phyloP scores from a whole-genome alignment of 1,140 invertebrate genomes.

The Neodiprion virginianus region DNA sequence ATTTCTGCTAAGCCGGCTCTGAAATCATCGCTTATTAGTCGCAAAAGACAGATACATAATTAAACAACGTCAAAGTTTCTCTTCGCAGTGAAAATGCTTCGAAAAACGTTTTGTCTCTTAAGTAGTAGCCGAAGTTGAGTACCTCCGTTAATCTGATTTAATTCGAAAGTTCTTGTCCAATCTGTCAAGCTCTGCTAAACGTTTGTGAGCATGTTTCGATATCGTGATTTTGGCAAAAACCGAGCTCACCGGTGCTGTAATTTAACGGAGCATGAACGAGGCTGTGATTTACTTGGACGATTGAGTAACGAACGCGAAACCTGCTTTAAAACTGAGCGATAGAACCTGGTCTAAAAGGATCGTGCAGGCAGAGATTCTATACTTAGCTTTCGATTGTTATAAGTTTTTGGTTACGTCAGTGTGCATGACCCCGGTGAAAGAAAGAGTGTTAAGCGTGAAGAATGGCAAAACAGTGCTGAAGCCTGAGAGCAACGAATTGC shows the following conservation, averaged over 20 bases:
- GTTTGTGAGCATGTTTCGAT: not conserved
- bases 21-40: too few species aligned
- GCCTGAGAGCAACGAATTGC: not conserved
- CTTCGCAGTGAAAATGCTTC: not conserved
- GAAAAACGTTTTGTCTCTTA: not conserved
- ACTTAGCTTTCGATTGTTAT: conserved; percentile 7
- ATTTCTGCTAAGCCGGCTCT: too few species aligned
- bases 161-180: not conserved
- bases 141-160: not conserved
- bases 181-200: not conserved
- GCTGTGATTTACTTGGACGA: not conserved
- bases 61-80: not conserved
- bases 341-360: too few species aligned
- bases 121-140: not conserved
- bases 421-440: not conserved
- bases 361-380: not conserved
- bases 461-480: not conserved
- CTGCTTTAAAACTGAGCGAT: not conserved
- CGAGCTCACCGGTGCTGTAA: not conserved
- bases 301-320: not conserved
- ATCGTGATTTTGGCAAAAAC: not conserved
- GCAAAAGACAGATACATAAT: too few species aligned
- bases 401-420: not conserved
- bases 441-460: not conserved
- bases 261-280: not conserved